phyloP scores from a whole-genome alignment of 2,797 vertebrate genomes.

The Molothrus aeneus region DNA sequence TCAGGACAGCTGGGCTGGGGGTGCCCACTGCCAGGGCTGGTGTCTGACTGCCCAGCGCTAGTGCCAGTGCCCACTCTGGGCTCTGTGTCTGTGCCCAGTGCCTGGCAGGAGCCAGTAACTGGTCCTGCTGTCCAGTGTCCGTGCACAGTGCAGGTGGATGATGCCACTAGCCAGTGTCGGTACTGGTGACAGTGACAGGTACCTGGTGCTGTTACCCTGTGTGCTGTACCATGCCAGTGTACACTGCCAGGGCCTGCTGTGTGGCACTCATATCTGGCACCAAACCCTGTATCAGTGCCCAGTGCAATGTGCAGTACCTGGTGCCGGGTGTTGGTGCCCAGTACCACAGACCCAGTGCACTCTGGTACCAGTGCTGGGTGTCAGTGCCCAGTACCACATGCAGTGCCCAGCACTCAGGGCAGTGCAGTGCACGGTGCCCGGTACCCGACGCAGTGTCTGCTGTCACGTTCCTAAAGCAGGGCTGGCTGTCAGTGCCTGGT shows the following conservation, averaged over 20 bases:
- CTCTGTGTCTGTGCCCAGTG: background rate
- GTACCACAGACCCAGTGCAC: fast-evolving
- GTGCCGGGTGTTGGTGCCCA: background rate
- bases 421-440: background rate
- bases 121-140: fast-evolving
- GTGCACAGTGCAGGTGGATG: background rate
- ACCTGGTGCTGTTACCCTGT: background rate
- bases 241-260: background rate
- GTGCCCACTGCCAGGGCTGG: background rate
- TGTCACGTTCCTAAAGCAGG: background rate
- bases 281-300: fast-evolving
- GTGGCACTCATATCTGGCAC: background rate
- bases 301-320: fast-evolving
- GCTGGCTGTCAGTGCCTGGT: background rate
- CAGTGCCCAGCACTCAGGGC: fast-evolving
- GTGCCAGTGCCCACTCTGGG: too few species aligned
- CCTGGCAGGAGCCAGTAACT: background rate
- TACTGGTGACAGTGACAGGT: background rate
- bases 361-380: background rate
- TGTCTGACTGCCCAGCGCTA: background rate
- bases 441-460: too few species aligned
- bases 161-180: background rate
- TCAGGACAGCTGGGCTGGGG: fast-evolving
- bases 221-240: background rate
- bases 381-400: background rate